A percentile compares a stretch with the other conserved stretches of the same genome.
Conservation (phyloP, 2,888 invertebrate genomes). For the Ptychoptera contaminata region DNA sequence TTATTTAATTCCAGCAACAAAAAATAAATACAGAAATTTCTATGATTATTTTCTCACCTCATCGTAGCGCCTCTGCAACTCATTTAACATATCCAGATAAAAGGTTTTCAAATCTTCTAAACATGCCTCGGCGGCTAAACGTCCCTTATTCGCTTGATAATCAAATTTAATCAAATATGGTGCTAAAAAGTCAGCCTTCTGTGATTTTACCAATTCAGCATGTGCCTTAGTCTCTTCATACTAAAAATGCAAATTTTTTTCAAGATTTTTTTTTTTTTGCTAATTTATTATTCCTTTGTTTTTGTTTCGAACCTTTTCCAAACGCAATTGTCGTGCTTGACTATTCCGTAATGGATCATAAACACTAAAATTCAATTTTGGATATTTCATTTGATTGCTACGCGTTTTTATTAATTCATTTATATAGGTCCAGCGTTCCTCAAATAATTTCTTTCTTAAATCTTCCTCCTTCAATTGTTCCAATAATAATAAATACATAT, state of each 20-base stretch:
- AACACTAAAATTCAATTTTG: constrained; percentile 34
- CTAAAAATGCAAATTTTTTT: constrained; percentile 12
- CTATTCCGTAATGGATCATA: constrained; percentile 40
- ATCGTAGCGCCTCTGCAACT: constrained; percentile 49
- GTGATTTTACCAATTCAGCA: constrained; percentile 33
- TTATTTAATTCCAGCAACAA: no score
- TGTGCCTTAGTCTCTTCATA: constrained; percentile 22
- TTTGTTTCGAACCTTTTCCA: constrained; percentile 33
- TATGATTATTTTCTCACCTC: no score
- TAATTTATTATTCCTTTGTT: no score
- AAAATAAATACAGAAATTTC: no score
- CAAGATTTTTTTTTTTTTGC: background rate
- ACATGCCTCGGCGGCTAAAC: constrained; percentile 31
- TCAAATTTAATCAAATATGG: constrained; percentile 39
- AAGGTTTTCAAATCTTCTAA: constrained; percentile 49
- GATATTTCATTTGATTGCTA: constrained; percentile 31
- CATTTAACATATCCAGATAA: constrained; percentile 43
- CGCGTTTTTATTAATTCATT: constrained; percentile 32
- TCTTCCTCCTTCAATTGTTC: constrained; percentile 47
- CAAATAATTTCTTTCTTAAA: constrained; percentile 36
- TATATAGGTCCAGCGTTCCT: constrained; percentile 28
- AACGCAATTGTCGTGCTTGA: constrained; percentile 32
- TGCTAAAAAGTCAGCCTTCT: constrained; percentile 38
- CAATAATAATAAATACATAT: constrained; percentile 45
- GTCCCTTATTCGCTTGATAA: constrained; percentile 15